Conservation (phyloP, 2,113 vertebrate genomes). For the Sporophila hypoxantha region DNA sequence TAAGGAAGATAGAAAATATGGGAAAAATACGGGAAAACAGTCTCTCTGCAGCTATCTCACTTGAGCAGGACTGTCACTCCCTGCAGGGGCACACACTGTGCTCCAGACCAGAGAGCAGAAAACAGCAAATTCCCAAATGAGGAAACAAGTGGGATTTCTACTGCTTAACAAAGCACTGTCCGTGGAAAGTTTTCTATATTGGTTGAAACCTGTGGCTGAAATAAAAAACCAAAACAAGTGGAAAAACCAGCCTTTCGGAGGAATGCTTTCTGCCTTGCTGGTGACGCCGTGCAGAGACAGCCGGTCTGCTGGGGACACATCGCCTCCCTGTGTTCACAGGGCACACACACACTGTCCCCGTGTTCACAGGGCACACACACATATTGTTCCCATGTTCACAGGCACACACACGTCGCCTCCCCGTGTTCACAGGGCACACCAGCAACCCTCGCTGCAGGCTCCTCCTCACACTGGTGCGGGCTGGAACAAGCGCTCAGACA, state of each 20-base stretch:
- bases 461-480: not conserved
- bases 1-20: not conserved
- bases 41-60: not conserved
- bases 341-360: not conserved
- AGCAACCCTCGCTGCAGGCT: not conserved
- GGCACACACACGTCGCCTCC: conserved; percentile 21
- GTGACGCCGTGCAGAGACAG: not conserved
- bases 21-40: not conserved
- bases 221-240: not conserved
- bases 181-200: not conserved
- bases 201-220: not conserved
- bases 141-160: not conserved
- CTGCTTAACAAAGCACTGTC: not conserved
- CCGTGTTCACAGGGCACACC: not conserved
- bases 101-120: not conserved
- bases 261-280: not conserved
- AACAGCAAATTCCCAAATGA: not conserved
- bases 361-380: not conserved
- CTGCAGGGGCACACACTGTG: not conserved
- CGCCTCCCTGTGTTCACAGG: fast-evolving
- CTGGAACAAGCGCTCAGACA: not conserved
- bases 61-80: not conserved
- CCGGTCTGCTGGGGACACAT: no score
- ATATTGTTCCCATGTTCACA: not conserved
- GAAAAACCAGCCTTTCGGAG: not conserved